Conservation (phyloP, 92 coral and sea anemone genomes). For the Actinostola sp. region DNA sequence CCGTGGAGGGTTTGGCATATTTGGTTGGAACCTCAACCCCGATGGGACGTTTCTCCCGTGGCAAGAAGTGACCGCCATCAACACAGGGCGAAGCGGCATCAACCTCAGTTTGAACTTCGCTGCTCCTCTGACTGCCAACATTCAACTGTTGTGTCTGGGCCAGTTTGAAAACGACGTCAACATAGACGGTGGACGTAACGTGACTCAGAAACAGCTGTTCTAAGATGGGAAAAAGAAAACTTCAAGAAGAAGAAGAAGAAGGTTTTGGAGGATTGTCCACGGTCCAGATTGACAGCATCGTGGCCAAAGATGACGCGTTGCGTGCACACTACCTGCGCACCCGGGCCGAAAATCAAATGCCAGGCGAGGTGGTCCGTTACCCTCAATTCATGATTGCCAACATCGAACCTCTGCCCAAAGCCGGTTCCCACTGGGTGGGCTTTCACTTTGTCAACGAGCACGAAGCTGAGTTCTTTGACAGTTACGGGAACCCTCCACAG, state of each 20-base stretch:
- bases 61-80: neutral
- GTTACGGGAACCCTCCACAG: neutral
- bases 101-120: neutral
- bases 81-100: neutral
- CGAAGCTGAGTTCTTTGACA: neutral
- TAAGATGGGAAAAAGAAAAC: neutral
- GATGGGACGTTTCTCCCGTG: neutral
- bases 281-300: neutral
- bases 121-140: neutral
- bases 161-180: neutral
- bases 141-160: neutral
- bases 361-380: neutral
- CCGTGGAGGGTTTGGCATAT: neutral
- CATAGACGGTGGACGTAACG: neutral
- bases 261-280: neutral
- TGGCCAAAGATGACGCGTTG: neutral
- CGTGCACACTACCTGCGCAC: neutral
- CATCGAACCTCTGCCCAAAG: neutral
- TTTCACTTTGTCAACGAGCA: neutral
- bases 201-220: neutral
- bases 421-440: neutral
- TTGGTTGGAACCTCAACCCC: neutral
- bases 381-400: neutral
- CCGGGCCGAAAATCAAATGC: neutral
- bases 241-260: neutral